Conservation (phyloP, 1,140 invertebrate species). For the Papilio machaon region DNA sequence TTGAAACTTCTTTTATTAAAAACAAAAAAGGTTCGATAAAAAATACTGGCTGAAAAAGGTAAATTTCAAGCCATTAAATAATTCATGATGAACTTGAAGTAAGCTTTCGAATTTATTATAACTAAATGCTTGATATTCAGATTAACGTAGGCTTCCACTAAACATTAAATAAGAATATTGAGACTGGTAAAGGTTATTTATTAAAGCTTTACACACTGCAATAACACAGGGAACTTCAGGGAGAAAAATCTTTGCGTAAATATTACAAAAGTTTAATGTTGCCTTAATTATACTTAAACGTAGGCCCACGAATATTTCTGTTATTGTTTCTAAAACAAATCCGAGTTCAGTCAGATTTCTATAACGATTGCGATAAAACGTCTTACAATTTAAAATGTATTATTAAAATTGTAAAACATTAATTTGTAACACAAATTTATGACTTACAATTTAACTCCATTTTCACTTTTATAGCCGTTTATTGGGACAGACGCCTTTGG, state of each 20-base stretch:
- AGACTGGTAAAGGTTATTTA: neutral
- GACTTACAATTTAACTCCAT: no score
- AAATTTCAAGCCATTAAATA: neutral
- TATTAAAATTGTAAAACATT: slow-evolving; percentile 9
- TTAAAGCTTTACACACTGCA: neutral
- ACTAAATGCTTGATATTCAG: neutral
- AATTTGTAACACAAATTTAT: slow-evolving; percentile 3
- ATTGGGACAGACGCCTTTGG: neutral
- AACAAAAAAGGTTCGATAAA: no score
- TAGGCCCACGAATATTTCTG: neutral
- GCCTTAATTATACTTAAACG: no score
- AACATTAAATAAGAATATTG: neutral
- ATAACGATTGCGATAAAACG: neutral
- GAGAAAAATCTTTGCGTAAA: no score
- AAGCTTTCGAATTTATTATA: neutral
- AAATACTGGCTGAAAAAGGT: neutral
- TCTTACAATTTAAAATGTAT: neutral
- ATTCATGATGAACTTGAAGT: neutral
- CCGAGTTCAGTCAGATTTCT: neutral
- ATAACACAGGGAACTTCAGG: no score
- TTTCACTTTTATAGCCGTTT: neutral
- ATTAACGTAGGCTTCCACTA: neutral
- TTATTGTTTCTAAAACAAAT: neutral
- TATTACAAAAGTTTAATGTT: no score
- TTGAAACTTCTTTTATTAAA: no score